Conservation (phyloP, 2,888 invertebrate genomes). For the Drosophila gaucha region DNA sequence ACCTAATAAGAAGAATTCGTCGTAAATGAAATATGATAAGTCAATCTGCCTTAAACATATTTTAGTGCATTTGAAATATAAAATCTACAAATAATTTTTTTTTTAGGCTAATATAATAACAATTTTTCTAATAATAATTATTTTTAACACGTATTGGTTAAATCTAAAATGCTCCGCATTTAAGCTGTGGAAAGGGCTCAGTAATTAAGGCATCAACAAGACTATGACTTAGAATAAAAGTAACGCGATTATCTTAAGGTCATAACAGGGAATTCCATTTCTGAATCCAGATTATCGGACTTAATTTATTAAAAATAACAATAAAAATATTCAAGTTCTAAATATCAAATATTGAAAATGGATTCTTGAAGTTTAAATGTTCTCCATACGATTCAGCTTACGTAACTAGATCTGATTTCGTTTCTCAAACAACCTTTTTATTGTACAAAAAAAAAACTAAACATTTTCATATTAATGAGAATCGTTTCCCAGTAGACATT, state of each 20-base stretch:
- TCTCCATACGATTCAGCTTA: neutral
- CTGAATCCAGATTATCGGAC: neutral
- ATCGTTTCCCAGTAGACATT: slow-evolving; percentile 9
- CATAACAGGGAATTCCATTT: neutral
- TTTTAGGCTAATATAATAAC: too few species aligned
- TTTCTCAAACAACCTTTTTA: neutral
- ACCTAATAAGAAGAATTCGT: too few species aligned
- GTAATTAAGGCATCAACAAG: neutral
- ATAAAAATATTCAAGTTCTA: neutral
- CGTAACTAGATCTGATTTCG: neutral
- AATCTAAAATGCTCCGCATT: too few species aligned
- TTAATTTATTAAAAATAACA: neutral
- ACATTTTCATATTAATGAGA: slow-evolving; percentile 26
- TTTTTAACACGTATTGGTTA: too few species aligned
- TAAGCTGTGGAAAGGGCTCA: too few species aligned
- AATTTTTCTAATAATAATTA: too few species aligned
- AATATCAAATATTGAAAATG: neutral
- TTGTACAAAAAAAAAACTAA: neutral
- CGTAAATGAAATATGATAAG: too few species aligned
- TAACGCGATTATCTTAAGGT: neutral
- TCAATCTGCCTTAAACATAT: too few species aligned
- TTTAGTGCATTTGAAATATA: too few species aligned
- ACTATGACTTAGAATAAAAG: neutral
- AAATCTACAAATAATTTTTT: too few species aligned
- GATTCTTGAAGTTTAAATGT: neutral